Evolutionary conservation across 2,797 vertebrate species (phyloP).

Genomic region (Malacoctenus gilli): DNA sequence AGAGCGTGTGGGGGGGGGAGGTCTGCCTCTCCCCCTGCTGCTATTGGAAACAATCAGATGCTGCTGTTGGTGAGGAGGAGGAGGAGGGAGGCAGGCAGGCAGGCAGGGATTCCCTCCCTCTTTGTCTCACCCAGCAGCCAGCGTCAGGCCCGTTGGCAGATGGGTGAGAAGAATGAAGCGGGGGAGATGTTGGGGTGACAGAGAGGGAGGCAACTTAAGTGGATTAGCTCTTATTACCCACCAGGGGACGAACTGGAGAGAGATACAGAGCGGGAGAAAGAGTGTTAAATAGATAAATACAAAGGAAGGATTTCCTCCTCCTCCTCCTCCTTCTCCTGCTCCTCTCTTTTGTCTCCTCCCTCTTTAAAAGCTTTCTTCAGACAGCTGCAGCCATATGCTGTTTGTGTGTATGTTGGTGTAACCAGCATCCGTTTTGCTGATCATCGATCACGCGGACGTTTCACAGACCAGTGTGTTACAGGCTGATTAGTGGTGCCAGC

Average conservation of each 20-base stretch:
- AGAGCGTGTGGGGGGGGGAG: conserved; percentile 10
- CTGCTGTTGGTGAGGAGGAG: conserved; percentile 32
- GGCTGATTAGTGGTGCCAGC: conserved; percentile 51
- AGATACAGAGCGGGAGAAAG: conserved; percentile 15
- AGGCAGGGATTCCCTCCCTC: conserved; percentile 61
- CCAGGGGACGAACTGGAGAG: conserved; percentile 50
- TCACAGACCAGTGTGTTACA: conserved; percentile 33
- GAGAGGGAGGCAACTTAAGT: conserved; percentile 63
- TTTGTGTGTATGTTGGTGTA: conserved; percentile 17
- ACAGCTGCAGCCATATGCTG: conserved; percentile 66
- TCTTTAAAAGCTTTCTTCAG: conserved; percentile 62
- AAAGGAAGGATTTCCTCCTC: conserved; percentile 65
- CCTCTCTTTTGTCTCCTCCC: conserved; percentile 58
- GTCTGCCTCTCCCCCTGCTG: conserved; percentile 26
- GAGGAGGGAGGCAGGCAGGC: too few species aligned
- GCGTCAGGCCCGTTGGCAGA: conserved; percentile 51
- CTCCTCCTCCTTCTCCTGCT: too few species aligned
- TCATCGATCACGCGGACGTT: conserved; percentile 60
- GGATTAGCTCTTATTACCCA: conserved; percentile 75
- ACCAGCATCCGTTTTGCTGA: conserved; percentile 42
- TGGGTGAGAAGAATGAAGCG: conserved; percentile 57
- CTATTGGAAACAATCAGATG: conserved; percentile 56
- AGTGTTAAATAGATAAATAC: conserved; percentile 70
- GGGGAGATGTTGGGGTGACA: conserved; percentile 35
- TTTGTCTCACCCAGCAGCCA: conserved; percentile 58